These are phyloP conservation scores for Phaonia tiefii DNA, from an alignment of 2,888 invertebrate species.

Conservation along the genomic window DNA sequence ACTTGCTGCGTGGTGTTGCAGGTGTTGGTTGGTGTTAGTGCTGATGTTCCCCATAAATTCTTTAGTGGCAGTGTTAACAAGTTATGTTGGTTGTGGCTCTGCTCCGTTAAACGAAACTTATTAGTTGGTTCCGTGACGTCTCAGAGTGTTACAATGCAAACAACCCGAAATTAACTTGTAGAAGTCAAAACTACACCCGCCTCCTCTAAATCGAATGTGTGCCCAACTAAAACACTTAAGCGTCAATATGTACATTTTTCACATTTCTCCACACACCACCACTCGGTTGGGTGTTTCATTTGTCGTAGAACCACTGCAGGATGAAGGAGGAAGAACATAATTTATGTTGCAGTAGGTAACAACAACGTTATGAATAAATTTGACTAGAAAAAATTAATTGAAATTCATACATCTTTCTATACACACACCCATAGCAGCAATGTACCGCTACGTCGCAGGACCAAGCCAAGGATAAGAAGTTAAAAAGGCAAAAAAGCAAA, in stretches of 20 bases:
- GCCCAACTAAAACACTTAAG: slow-evolving; percentile 18
- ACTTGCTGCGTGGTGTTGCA: slow-evolving; percentile 23
- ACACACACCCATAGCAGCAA: slow-evolving; percentile 6
- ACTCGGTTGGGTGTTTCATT: background rate
- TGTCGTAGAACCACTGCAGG: background rate
- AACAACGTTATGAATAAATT: slow-evolving; percentile 55
- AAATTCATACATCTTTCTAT: slow-evolving; percentile 54
- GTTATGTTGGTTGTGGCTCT: slow-evolving; percentile 14
- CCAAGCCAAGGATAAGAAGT: slow-evolving; percentile 41
- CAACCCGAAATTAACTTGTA: slow-evolving; percentile 54
- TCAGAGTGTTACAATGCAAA: slow-evolving; percentile 47
- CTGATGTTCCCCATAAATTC: slow-evolving; percentile 44
- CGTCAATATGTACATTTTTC: slow-evolving; percentile 18
- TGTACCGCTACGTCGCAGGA: background rate
- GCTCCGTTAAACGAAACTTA: slow-evolving; percentile 47
- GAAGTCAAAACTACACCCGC: background rate
- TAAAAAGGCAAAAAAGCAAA: background rate
- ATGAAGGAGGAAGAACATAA: slow-evolving; percentile 50
- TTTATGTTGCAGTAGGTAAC: slow-evolving; percentile 63
- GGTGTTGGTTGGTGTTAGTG: slow-evolving; percentile 31
- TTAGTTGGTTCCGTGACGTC: slow-evolving; percentile 46
- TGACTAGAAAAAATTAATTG: slow-evolving; percentile 52
- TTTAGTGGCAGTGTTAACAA: slow-evolving; percentile 50
- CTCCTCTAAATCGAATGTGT: background rate
- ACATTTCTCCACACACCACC: too few species aligned